These are phyloP conservation scores for Tangara arthus DNA, from an alignment of 2,797 vertebrate genomes.

Conservation along the genomic window DNA sequence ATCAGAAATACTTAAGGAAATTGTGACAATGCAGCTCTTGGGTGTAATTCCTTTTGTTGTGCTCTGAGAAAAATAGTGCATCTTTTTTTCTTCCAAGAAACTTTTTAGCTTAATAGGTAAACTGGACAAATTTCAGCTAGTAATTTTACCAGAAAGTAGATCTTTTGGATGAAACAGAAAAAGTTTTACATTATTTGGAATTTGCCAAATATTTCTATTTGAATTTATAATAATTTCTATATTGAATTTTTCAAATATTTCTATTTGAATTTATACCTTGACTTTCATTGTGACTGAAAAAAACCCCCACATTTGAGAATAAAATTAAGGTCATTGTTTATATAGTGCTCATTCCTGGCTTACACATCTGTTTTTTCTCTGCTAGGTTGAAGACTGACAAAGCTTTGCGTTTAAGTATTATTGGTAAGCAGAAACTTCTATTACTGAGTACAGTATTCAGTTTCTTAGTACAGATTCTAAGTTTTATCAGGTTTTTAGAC, in stretches of 20 bases:
- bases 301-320: accelerated
- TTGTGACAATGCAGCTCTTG: background rate
- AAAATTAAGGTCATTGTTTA: background rate
- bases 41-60: background rate
- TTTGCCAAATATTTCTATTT: background rate
- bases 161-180: background rate
- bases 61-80: background rate
- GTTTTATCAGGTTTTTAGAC: background rate
- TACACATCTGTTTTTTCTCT: background rate
- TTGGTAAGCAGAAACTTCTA: conserved; percentile 75
- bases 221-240: background rate
- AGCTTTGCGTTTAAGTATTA: conserved; percentile 83
- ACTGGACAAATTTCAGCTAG: background rate
- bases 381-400: conserved; percentile 85
- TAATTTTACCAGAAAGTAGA: background rate
- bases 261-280: background rate
- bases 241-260: background rate
- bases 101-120: background rate
- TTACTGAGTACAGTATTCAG: background rate
- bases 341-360: background rate
- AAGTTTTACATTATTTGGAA: background rate
- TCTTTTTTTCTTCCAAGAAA: background rate
- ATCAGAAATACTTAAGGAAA: background rate
- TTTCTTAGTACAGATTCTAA: background rate
- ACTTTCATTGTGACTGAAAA: background rate